phyloP scores from a whole-genome alignment of 2,113 vertebrate species.

The Probosciger aterrimus region DNA sequence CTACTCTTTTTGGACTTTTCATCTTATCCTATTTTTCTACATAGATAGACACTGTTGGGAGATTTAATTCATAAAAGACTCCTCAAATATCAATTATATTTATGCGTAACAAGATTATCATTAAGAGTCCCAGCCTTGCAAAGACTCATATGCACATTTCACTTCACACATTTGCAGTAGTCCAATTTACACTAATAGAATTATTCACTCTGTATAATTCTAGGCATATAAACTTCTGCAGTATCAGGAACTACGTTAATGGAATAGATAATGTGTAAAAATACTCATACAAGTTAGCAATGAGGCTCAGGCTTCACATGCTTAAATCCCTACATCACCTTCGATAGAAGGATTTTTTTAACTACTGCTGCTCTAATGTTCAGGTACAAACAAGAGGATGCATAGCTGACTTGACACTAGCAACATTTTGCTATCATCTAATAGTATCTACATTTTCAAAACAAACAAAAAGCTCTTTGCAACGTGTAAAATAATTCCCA shows the following conservation, averaged over 20 bases:
- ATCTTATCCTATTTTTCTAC: neutral
- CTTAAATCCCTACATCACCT: neutral
- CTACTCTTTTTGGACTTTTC: neutral
- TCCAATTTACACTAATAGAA: conserved; percentile 30
- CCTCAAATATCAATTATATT: neutral
- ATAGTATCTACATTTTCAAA: neutral
- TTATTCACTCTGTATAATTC: conserved; percentile 46
- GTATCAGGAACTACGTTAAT: conserved; percentile 21
- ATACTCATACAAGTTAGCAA: neutral
- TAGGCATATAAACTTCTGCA: neutral
- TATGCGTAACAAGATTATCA: neutral
- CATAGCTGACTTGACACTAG: neutral
- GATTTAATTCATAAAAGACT: neutral
- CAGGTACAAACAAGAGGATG: neutral
- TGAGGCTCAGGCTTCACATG: neutral
- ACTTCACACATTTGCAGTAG: conserved; percentile 41
- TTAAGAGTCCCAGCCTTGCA: neutral
- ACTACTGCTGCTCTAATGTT: neutral
- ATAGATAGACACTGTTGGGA: neutral
- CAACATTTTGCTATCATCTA: neutral
- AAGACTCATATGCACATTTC: neutral
- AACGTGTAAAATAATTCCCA: neutral
- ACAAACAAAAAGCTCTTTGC: neutral
- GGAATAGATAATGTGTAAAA: conserved; percentile 30
- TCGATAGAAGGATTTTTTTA: neutral